Base-by-base conservation (phyloP, 1,140 invertebrate species). In the Brachionus rotundiformis region DNA sequence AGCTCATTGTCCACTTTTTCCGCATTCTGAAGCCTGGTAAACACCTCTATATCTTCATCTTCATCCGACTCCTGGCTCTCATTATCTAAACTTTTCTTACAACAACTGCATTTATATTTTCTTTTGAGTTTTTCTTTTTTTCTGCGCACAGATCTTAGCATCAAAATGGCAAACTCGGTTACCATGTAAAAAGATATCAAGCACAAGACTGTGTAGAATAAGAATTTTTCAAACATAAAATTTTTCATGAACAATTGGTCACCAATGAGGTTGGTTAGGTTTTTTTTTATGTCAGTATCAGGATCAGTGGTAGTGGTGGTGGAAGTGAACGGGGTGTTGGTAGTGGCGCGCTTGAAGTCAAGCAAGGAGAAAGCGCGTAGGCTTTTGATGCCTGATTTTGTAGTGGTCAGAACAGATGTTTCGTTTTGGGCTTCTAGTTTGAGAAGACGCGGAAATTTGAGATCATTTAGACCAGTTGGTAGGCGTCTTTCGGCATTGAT, bases 181-280 rank as follows among this genome's bases (percentile, higher is more conserved):
- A 79, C 36, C 76, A 79, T 79, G 41, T 79, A 39, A 7, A 63
- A 79, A 6, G 47, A 29, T 2, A 79, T 79, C 23, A 79, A 39
- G 59, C 76, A 59, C 31, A 79, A 39, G 19, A 63, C 76, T 31
- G 59, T 79, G 19, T 79, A 79, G 47, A 79, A 79, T 23, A 79
- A 59, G 41, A 79, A 59, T 27, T 79, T 79, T 61, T 79, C 76
- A 11, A 27, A 79, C 76, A 79, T 79, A 27, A 79, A 39, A 63
- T 79, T 79, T 33, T 79, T 79, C n/a, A 39, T 39, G 41, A 79
- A 79, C 16, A 59, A 59, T 0, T 19, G 36, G 33, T 77, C 73
- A 16, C 47, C 29, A 11, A 59, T 33, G 1, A 73, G 10, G 6
- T 2, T 73, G 13, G 63, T 33, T 5, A 68, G 29, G 36, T 68